These are phyloP conservation scores for Polydrusus tereticollis DNA, from an alignment of 2,888 invertebrate species.

Conservation along the genomic window DNA sequence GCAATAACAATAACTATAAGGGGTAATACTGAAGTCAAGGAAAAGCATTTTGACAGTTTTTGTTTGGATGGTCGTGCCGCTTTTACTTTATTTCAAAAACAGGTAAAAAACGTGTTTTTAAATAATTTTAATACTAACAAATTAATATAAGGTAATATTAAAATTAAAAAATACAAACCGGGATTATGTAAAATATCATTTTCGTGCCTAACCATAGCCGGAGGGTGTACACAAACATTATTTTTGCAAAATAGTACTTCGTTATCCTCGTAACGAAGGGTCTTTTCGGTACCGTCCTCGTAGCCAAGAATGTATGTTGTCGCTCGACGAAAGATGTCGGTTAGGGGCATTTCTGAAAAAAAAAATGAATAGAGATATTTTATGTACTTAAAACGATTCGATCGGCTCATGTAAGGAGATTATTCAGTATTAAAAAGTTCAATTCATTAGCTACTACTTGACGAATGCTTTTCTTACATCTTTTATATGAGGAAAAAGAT, in stretches of 20 bases:
- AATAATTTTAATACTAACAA: background rate
- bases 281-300: conserved; percentile 72
- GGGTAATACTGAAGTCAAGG: too few relatives aligned
- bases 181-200: conserved; percentile 91
- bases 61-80: too few relatives aligned
- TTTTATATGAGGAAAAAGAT: too few relatives aligned
- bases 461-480: too few relatives aligned
- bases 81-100: too few relatives aligned
- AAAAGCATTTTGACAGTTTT: too few relatives aligned
- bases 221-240: conserved; percentile 97
- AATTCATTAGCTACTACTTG: too few relatives aligned
- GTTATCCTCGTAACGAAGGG: conserved; percentile 81
- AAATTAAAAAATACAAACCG: conserved; percentile 65
- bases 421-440: too few relatives aligned
- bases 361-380: background rate
- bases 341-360: conserved; percentile 76
- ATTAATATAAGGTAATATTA: background rate
- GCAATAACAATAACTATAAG: too few relatives aligned
- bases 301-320: conserved; percentile 84
- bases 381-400: too few relatives aligned
- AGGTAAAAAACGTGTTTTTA: too few relatives aligned
- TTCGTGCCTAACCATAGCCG: conserved; percentile 84
- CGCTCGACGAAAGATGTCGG: conserved; percentile 81
- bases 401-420: too few relatives aligned
- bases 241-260: conserved; percentile 93